phyloP scores from a whole-genome alignment of 2,113 vertebrate species.

The Pelecanoides urinatrix region DNA sequence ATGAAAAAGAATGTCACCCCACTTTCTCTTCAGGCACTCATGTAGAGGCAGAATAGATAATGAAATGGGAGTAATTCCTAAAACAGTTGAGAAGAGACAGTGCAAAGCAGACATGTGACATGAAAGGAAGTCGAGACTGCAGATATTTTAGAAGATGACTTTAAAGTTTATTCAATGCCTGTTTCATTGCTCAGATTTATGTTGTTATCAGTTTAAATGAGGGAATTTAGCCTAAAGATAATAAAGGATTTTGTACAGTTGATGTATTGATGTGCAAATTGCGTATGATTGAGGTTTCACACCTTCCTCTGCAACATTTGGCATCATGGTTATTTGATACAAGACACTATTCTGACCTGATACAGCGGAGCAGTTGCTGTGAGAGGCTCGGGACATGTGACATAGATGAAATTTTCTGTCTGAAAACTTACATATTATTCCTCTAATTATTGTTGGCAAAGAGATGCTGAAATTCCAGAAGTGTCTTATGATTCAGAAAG shows the following conservation, averaged over 20 bases:
- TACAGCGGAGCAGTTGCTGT: neutral
- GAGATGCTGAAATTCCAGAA: conserved; percentile 31
- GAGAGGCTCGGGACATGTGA: conserved; percentile 34
- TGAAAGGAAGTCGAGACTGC: neutral
- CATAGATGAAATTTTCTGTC: conserved; percentile 58
- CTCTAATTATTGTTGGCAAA: conserved; percentile 44
- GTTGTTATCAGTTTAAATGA: neutral
- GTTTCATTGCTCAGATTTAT: neutral
- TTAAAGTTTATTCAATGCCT: neutral
- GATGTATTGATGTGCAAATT: neutral
- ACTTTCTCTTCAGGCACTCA: neutral
- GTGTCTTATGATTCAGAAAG: conserved; percentile 27
- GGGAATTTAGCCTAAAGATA: neutral
- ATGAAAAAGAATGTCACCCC: neutral
- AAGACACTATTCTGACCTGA: conserved; percentile 7
- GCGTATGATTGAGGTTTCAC: neutral
- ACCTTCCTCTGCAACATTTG: conserved; percentile 15
- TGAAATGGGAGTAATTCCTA: neutral
- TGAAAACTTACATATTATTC: conserved; percentile 33
- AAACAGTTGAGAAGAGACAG: neutral
- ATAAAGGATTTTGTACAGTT: neutral
- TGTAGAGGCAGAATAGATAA: neutral
- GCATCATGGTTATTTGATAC: neutral
- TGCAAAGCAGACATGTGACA: neutral
- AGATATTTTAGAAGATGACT: neutral